phyloP scores from a whole-genome alignment of 2,113 vertebrate genomes.

The Aegithalos caudatus region DNA sequence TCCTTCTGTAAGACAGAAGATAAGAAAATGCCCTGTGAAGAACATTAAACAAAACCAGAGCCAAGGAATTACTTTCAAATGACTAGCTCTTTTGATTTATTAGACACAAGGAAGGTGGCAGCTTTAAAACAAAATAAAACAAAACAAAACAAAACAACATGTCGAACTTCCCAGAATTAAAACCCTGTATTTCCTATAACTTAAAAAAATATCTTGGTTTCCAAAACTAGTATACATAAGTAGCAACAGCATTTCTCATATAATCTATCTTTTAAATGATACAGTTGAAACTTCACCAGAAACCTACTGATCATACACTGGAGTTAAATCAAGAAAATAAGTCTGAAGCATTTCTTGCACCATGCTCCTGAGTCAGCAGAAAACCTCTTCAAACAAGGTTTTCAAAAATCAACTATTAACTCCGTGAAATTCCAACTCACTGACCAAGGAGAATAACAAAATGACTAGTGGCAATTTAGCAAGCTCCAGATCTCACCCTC shows the following conservation, averaged over 20 bases:
- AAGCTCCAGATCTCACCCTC: background rate
- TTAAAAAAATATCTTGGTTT: background rate
- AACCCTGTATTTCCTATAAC: background rate
- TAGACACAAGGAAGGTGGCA: background rate
- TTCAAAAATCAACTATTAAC: background rate
- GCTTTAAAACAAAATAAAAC: too few species aligned
- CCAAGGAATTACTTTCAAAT: background rate
- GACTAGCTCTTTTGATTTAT: background rate
- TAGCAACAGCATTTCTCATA: background rate
- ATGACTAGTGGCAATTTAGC: background rate
- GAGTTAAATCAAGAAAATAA: background rate
- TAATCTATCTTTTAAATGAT: background rate
- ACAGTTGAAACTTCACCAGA: background rate
- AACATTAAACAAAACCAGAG: background rate
- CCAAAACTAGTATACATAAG: background rate
- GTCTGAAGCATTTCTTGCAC: background rate
- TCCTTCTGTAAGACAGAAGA: background rate
- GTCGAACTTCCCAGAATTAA: background rate
- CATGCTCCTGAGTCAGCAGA: background rate
- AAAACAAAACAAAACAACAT: background rate
- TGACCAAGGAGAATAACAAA: background rate
- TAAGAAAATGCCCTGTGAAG: background rate
- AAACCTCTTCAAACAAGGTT: background rate
- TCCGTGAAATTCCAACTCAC: background rate
- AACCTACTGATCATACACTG: background rate